Conservation (phyloP, 2,888 invertebrate genomes). For the Notodonta ziczac region DNA sequence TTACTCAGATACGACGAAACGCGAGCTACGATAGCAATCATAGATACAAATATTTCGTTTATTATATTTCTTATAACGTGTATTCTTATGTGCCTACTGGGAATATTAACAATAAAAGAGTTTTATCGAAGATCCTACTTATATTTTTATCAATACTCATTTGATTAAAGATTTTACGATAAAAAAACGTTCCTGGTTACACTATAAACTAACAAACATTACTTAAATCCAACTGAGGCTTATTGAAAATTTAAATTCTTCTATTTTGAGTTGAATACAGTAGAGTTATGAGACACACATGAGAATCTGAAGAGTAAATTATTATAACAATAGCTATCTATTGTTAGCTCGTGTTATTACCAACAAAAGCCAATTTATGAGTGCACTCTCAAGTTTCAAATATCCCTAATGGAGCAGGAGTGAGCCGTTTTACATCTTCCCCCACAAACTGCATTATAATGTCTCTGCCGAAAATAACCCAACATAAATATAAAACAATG, state of each 20-base stretch:
- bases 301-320: slow-evolving; percentile 24
- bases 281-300: slow-evolving; percentile 1
- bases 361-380: slow-evolving; percentile 81
- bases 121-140: not conserved
- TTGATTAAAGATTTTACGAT: not conserved
- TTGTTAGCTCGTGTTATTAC: slow-evolving; percentile 75
- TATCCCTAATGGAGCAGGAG: slow-evolving; percentile 83
- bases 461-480: slow-evolving; percentile 82
- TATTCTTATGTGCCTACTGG: too few species aligned
- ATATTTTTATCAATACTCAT: not conserved
- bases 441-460: slow-evolving; percentile 84
- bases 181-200: too few species aligned
- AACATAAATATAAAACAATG: slow-evolving; percentile 85
- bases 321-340: slow-evolving; percentile 65
- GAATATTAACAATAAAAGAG: not conserved
- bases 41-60: slow-evolving; percentile 2
- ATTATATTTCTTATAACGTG: not conserved
- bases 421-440: slow-evolving; percentile 82
- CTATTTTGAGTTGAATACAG: not conserved
- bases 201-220: too few species aligned
- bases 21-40: slow-evolving; percentile 1
- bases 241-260: too few species aligned
- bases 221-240: too few species aligned
- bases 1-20: not conserved
- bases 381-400: slow-evolving; percentile 83